phyloP scores from a whole-genome alignment of 2,113 vertebrate species.

The Cyanoderma ruficeps region DNA sequence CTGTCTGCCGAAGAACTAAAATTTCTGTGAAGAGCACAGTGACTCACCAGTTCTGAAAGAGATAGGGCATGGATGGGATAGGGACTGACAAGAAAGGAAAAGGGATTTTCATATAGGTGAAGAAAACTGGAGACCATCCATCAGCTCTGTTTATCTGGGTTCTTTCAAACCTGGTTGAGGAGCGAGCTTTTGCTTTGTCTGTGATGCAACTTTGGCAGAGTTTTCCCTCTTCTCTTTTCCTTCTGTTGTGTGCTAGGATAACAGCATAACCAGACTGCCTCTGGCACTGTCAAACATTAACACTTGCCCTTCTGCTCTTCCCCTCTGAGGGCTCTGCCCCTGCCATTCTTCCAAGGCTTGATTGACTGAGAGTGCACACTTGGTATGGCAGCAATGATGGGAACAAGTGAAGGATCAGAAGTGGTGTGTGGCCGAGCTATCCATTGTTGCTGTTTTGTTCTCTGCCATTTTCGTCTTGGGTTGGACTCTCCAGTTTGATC shows the following conservation, averaged over 20 bases:
- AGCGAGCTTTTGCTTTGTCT: not conserved
- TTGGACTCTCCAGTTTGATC: not conserved
- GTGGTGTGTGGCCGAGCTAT: accelerated
- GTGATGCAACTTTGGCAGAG: not conserved
- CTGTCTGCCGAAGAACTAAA: not conserved
- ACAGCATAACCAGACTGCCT: not conserved
- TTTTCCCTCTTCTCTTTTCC: not conserved
- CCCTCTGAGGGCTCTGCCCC: not conserved
- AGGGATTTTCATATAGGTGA: not conserved
- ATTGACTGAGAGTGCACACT: accelerated
- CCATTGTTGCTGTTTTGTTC: not conserved
- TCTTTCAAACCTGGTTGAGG: not conserved
- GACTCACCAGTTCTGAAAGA: not conserved
- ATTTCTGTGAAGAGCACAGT: not conserved
- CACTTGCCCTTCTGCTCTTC: not conserved
- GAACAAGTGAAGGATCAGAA: not conserved
- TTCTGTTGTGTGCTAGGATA: not conserved
- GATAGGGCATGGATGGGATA: not conserved
- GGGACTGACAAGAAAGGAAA: not conserved
- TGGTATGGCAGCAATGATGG: not conserved
- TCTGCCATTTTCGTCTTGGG: not conserved
- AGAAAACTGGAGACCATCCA: not conserved
- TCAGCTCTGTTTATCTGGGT: not conserved
- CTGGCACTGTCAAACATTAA: not conserved
- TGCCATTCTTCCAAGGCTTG: not conserved